Evolutionary conservation across 2,113 vertebrate species (phyloP).

Genomic region (Hippopotamus amphibius): DNA sequence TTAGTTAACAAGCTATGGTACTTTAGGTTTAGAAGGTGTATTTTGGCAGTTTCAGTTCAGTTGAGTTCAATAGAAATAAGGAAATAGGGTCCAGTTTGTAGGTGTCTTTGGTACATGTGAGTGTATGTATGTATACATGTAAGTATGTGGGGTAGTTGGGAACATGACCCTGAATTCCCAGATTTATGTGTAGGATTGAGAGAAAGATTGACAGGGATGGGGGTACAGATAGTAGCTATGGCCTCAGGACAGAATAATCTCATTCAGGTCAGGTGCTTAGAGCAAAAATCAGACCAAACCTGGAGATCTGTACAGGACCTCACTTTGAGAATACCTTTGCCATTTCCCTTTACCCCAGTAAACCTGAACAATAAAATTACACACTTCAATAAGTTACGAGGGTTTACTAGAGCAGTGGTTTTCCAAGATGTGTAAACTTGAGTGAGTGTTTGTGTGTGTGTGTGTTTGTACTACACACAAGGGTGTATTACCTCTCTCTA

Average conservation of each 20-base stretch:
- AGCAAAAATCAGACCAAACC: not conserved
- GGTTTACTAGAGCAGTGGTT: not conserved
- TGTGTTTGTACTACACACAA: not conserved
- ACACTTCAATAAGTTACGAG: not conserved
- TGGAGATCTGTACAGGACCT: not conserved
- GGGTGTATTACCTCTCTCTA: not conserved
- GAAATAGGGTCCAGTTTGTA: not conserved
- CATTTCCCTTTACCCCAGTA: not conserved
- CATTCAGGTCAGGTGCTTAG: not conserved
- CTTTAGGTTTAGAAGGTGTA: not conserved
- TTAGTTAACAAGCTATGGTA: not conserved
- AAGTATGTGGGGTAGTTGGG: not conserved
- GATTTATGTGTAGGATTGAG: not conserved
- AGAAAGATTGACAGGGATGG: not conserved
- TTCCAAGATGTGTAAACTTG: not conserved
- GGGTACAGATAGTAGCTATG: too few relatives aligned
- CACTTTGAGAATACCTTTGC: not conserved
- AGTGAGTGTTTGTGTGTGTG: not conserved
- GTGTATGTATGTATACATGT: not conserved
- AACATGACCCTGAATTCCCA: not conserved
- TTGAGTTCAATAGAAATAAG: not conserved
- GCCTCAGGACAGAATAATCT: not conserved
- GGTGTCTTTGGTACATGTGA: not conserved
- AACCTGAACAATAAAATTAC: not conserved
- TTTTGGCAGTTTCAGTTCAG: not conserved